Base-by-base conservation (phyloP, 1,140 invertebrate genomes). In the roundworm (Caenorhabditis elegans) region DNA sequence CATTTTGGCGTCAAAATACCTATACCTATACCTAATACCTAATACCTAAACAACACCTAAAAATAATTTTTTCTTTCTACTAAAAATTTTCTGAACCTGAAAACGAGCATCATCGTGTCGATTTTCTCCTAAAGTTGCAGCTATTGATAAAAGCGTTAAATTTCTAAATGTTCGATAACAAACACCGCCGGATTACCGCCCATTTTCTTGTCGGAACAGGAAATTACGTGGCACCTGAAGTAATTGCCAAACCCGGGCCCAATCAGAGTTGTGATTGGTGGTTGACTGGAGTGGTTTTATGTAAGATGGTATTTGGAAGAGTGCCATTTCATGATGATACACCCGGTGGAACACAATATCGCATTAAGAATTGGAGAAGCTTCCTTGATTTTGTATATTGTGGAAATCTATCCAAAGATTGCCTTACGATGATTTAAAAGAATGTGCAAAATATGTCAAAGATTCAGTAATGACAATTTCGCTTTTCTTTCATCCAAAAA, bases 221-320 rank as follows among this genome's bases (percentile, higher is more conserved):
- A 1, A 99, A 99, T 91, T 99, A 99, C 90, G 99, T 99, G 82
- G 87, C 87, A 46, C 87, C 89, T 22, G 88, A 88, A 82, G 88
- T 88, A 6, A 85, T 87, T 34, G 31, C 82, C 31, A 84, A 79
- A 28, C 85, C 83, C 5, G 97, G 97, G 24, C 98, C 99, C 89
- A 97, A 96, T 4, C 95, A 97, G 89, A 92, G 97, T 6, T 99
- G 97, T 91, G 97, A 99, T 92, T 99, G 97, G 96, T 99, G 97
- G 97, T 97, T 95, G 89, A 96, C 99, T 24, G 96, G 96, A 39
- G 96, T 99, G 11, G 99, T 99, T 87, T 91, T 99, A 15, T 99
- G 98, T 90, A 97, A 99, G 91, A 99, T 99, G 98, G 91, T 99
- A 65, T 95, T 98, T 22, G 97, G 97, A 11, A 95, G 95, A 83